Evolutionary conservation across 2,797 vertebrate species (phyloP).

Genomic region (Mormyrus proboscirostris): DNA sequence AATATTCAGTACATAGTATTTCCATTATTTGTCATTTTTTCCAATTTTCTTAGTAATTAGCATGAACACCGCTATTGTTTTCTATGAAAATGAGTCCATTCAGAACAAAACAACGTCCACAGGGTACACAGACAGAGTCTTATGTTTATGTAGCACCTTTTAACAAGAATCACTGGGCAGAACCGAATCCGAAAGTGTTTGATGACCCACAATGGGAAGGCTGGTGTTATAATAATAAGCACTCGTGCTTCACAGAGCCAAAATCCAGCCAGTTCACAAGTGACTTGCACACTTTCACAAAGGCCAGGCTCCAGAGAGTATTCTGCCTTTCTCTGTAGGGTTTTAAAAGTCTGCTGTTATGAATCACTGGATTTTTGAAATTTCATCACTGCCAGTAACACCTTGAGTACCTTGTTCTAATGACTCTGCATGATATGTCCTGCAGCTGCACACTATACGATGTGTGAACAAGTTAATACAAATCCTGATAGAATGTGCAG

Average conservation of each 20-base stretch:
- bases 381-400: background rate
- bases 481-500: background rate
- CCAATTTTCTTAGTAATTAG: background rate
- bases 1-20: background rate
- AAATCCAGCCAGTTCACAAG: background rate
- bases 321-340: background rate
- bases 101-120: background rate
- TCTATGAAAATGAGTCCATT: background rate
- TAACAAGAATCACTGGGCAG: background rate
- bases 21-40: background rate
- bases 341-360: background rate
- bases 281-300: constrained; percentile 9
- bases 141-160: constrained; percentile 13
- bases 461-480: background rate
- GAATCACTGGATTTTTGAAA: background rate
- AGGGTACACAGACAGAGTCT: background rate
- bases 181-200: background rate
- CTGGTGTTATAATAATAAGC: background rate
- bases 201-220: background rate
- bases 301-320: background rate
- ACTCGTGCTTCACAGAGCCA: background rate
- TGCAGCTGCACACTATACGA: background rate
- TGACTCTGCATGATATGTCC: background rate
- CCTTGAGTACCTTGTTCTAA: background rate
- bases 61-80: background rate